Conservation (phyloP, 2,797 vertebrate species). For the Enteromius unitaeniatus region DNA sequence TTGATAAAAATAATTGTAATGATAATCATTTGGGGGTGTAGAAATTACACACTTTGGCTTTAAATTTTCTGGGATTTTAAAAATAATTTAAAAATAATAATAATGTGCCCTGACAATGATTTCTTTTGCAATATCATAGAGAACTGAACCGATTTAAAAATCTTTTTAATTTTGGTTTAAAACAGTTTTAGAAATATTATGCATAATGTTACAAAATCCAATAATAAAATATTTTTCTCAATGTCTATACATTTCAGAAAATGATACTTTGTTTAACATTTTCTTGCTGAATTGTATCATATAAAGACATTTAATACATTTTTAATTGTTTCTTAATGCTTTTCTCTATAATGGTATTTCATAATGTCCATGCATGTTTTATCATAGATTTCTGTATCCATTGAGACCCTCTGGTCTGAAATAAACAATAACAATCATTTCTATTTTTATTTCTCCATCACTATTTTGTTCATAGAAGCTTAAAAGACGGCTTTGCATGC, state of each 20-base stretch:
- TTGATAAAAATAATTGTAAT: neutral
- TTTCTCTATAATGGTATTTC: neutral
- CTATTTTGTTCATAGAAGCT: slow-evolving; percentile 14
- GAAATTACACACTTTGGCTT: slow-evolving; percentile 14
- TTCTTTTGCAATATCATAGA: neutral
- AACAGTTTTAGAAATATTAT: neutral
- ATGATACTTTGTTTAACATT: neutral
- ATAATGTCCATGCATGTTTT: slow-evolving; percentile 19
- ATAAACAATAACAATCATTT: slow-evolving; percentile 32
- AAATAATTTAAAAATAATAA: too few relatives aligned
- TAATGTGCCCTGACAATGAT: neutral
- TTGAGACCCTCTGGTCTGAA: slow-evolving; percentile 23
- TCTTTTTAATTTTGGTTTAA: neutral
- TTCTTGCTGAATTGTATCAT: neutral
- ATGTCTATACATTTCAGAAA: neutral
- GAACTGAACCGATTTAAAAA: neutral
- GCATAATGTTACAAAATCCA: neutral
- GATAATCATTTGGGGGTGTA: neutral
- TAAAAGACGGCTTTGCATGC: slow-evolving; percentile 25
- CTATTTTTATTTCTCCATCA: slow-evolving; percentile 17
- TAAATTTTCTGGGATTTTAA: neutral
- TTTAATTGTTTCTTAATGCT: neutral
- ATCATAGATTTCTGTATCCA: slow-evolving; percentile 16
- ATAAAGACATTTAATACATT: neutral
- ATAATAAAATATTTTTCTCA: neutral